Percentiles rank a stretch among this genome's conserved stretches.
Evolutionary conservation across 2,113 vertebrate species (phyloP).

Genomic region (Rallus limicola): DNA sequence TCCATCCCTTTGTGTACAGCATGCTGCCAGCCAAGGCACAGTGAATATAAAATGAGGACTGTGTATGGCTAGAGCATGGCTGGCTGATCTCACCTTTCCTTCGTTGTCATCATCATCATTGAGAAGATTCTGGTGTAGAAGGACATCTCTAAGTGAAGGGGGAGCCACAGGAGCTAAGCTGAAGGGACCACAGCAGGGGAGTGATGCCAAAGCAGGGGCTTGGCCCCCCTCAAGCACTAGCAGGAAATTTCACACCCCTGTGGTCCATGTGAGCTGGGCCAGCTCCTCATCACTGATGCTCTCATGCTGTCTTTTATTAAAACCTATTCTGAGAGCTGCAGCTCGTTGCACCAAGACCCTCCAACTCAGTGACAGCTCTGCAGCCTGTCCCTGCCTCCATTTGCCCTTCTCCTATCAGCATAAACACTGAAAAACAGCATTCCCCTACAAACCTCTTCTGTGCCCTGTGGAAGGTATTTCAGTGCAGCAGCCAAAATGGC

Average conservation of each 20-base stretch:
- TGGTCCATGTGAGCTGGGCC: neutral
- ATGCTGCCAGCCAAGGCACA: neutral
- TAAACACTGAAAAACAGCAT: fast-evolving
- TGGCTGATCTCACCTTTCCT: neutral
- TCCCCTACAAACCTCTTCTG: neutral
- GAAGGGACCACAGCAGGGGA: neutral
- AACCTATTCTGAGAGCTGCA: neutral
- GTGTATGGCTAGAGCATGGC: neutral
- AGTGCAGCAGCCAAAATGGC: neutral
- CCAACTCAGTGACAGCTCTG: neutral
- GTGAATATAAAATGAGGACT: neutral
- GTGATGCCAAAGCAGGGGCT: neutral
- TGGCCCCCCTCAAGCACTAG: neutral
- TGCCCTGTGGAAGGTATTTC: neutral
- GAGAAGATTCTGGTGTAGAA: neutral
- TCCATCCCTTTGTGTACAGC: neutral
- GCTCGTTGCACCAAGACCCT: neutral
- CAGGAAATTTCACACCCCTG: neutral
- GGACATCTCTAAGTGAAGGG: neutral
- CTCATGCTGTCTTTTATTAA: neutral
- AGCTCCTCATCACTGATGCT: neutral
- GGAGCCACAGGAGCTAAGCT: neutral
- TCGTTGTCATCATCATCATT: fast-evolving
- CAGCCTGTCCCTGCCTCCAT: neutral
- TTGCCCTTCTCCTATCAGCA: neutral